Conservation (phyloP, 2,888 invertebrate species). For the Hetaerina titia region DNA sequence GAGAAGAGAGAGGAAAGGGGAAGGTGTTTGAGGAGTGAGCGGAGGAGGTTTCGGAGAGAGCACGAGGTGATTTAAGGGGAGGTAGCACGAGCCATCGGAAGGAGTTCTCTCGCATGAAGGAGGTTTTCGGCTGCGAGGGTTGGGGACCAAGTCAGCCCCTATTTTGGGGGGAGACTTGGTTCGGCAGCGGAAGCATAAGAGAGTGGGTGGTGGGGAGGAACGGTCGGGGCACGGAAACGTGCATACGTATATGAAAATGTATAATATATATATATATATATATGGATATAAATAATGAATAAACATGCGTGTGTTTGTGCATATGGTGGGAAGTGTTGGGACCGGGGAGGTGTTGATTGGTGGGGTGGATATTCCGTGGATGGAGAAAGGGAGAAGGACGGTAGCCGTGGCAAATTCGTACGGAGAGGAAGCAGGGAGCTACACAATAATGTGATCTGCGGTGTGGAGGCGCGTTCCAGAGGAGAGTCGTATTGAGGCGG, state of each 20-base stretch:
- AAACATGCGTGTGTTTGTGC: background rate
- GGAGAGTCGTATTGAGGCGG: conserved; percentile 29
- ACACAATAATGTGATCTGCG: conserved; percentile 51
- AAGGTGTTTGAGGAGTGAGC: background rate
- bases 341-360: background rate
- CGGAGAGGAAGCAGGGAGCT: background rate
- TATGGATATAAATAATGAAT: too few relatives aligned
- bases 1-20: background rate
- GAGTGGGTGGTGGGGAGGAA: background rate
- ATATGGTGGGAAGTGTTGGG: background rate
- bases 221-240: too few relatives aligned
- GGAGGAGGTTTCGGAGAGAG: background rate
- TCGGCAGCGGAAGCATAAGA: background rate
- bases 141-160: too few relatives aligned
- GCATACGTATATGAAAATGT: too few relatives aligned
- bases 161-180: too few relatives aligned
- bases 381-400: background rate
- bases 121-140: too few relatives aligned
- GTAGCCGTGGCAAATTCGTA: background rate
- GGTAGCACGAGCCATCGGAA: background rate
- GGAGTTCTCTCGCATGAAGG: background rate
- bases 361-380: background rate
- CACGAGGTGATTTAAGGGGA: background rate
- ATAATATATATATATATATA: too few relatives aligned
- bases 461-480: conserved; percentile 9